Evolutionary conservation across 1,140 invertebrate genomes (phyloP).

Genomic region (Drosophila subobscura): DNA sequence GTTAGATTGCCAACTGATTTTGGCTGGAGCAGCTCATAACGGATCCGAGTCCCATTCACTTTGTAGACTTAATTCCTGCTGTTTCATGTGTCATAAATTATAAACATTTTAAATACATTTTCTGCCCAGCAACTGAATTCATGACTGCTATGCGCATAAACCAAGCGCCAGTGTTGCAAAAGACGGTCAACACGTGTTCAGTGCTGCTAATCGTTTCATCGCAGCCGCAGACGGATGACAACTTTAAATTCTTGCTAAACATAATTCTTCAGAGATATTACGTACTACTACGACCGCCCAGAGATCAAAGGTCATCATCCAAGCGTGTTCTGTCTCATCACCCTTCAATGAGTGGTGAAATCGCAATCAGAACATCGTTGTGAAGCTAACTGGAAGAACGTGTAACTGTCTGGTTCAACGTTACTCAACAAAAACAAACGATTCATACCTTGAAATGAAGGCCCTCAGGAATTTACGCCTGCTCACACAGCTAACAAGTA

Average conservation of each 20-base stretch:
- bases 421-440: constrained; percentile 36
- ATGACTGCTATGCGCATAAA: neutral
- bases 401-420: constrained; percentile 11
- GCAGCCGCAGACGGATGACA: constrained; percentile 9
- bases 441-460: constrained; percentile 38
- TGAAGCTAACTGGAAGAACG: constrained; percentile 8
- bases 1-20: neutral
- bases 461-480: constrained; percentile 17
- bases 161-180: constrained; percentile 19
- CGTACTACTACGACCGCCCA: constrained; percentile 1
- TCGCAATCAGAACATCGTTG: constrained; percentile 18
- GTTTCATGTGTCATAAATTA: no score
- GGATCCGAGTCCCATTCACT: no score
- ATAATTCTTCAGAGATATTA: constrained; percentile 16
- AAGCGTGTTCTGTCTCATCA: constrained; percentile 15
- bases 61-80: neutral
- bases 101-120: neutral
- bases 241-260: constrained; percentile 15
- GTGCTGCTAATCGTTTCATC: constrained; percentile 3
- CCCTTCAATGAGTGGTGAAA: constrained; percentile 45
- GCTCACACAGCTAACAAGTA: constrained; percentile 22
- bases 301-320: constrained; percentile 49
- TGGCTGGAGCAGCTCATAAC: no score
- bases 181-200: neutral
- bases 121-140: neutral